A percentile compares a stretch with the other conserved stretches of the same genome.
These are phyloP conservation scores for Brachionus sp. DNA, from an alignment of 1,140 invertebrate genomes.

Conservation along the genomic window DNA sequence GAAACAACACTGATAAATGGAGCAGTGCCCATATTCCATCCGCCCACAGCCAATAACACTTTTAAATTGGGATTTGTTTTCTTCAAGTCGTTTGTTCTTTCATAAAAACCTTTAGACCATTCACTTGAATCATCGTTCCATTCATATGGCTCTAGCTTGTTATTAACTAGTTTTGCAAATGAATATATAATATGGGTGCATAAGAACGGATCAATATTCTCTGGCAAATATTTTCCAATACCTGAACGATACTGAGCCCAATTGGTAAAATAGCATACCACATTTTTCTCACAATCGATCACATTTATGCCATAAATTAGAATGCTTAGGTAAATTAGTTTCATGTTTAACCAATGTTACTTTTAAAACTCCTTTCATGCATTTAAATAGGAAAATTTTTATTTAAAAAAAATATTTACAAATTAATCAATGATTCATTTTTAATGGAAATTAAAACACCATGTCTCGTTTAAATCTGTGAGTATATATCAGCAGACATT, in stretches of 20 bases:
- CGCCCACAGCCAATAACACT: constrained; percentile 51
- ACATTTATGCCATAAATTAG: not conserved
- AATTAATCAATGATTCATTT: too few species aligned
- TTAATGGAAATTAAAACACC: too few species aligned
- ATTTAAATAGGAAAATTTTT: too few species aligned
- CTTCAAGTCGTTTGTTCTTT: not conserved
- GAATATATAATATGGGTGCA: constrained; percentile 92
- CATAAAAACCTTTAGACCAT: not conserved
- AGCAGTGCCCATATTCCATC: constrained; percentile 80
- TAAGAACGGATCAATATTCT: constrained; percentile 77
- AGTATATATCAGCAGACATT: too few species aligned
- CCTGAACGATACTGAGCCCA: constrained; percentile 84
- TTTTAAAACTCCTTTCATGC: too few species aligned
- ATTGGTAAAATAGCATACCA: constrained; percentile 82
- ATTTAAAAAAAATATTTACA: too few species aligned
- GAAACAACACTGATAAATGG: constrained; percentile 71
- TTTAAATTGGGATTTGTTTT: constrained; percentile 1
- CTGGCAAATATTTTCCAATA: constrained; percentile 76
- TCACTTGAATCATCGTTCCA: constrained; percentile 68
- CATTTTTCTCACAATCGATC: not conserved
- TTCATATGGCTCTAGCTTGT: constrained; percentile 74
- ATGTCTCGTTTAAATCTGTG: too few species aligned
- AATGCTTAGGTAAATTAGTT: not conserved
- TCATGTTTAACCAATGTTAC: too few species aligned
- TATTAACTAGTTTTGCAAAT: constrained; percentile 69